These are phyloP conservation scores for Gasterosteus aculeatus DNA, from an alignment of 2,113 vertebrate species.

Conservation along the genomic window DNA sequence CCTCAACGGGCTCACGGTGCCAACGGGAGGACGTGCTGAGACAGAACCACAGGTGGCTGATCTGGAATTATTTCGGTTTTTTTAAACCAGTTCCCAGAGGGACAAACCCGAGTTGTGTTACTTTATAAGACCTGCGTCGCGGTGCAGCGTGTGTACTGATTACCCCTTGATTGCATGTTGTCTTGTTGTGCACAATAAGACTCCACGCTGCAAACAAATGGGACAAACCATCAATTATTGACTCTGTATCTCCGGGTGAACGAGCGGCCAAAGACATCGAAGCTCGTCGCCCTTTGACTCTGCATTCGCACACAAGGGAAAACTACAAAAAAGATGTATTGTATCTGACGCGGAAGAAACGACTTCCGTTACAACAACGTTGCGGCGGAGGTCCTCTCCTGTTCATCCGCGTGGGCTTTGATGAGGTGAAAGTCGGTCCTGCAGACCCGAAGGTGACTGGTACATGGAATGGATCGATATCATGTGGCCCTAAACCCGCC, in stretches of 20 bases:
- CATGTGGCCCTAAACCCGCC: constrained; percentile 66
- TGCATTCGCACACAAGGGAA: background rate
- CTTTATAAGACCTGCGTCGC: background rate
- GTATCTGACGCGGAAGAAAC: background rate
- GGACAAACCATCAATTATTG: background rate
- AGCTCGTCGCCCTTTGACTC: background rate
- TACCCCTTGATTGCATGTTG: background rate
- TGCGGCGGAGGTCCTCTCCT: background rate
- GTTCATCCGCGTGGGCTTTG: constrained; percentile 5
- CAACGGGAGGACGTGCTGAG: background rate
- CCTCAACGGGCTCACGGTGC: background rate
- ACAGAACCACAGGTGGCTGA: background rate
- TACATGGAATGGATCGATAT: constrained; percentile 55
- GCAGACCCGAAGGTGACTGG: constrained; percentile 58
- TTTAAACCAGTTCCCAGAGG: background rate
- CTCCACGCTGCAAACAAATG: background rate
- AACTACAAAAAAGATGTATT: background rate
- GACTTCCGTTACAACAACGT: background rate
- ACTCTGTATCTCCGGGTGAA: background rate
- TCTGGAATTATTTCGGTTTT: background rate
- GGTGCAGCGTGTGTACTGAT: background rate
- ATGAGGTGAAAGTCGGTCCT: constrained; percentile 17
- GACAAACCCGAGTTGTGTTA: background rate
- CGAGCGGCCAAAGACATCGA: background rate
- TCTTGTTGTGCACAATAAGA: background rate